A percentile compares a stretch with the other conserved stretches of the same genome.
Conservation (phyloP, 2,797 vertebrate genomes). For the Lophius americanus region DNA sequence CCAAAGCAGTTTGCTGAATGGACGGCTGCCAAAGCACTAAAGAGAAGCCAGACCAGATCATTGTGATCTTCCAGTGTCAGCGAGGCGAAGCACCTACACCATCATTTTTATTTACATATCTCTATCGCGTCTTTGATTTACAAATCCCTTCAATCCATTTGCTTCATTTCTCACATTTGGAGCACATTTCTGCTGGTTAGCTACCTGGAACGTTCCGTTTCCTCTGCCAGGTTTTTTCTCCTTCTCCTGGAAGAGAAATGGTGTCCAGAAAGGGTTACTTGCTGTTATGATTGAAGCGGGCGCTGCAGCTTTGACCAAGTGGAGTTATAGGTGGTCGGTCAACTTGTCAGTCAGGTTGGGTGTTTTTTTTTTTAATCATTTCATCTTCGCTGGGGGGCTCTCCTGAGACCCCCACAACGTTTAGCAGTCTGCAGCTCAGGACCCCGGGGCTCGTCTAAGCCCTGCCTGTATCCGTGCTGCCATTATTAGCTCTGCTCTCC, state of each 20-base stretch:
- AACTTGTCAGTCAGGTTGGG: constrained; percentile 93
- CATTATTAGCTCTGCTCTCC: constrained; percentile 99
- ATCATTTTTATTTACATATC: constrained; percentile 36
- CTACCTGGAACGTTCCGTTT: constrained; percentile 35
- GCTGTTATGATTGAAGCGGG: constrained; percentile 66
- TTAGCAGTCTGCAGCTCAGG: constrained; percentile 96
- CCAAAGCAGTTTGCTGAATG: constrained; percentile 74
- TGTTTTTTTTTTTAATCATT: constrained; percentile 91
- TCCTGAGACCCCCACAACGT: constrained; percentile 91
- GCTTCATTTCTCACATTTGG: constrained; percentile 21
- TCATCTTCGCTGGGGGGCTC: constrained; percentile 91
- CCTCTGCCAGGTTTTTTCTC: constrained; percentile 5
- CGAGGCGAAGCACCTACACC: constrained; percentile 30
- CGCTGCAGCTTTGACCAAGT: constrained; percentile 59
- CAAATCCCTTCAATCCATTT: constrained; percentile 42
- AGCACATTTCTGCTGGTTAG: constrained; percentile 36
- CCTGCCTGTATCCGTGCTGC: constrained; percentile 91
- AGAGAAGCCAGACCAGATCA: constrained; percentile 56
- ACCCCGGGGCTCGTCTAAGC: constrained; percentile 94
- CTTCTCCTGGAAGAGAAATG: constrained; percentile 33
- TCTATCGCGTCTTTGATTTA: constrained; percentile 15
- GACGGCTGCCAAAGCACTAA: constrained; percentile 62
- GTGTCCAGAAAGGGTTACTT: constrained; percentile 65
- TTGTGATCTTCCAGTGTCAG: constrained; percentile 45
- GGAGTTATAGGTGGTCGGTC: constrained; percentile 75